Conservation (phyloP, 2,888 invertebrate genomes). For the Dynastes hyllus region DNA sequence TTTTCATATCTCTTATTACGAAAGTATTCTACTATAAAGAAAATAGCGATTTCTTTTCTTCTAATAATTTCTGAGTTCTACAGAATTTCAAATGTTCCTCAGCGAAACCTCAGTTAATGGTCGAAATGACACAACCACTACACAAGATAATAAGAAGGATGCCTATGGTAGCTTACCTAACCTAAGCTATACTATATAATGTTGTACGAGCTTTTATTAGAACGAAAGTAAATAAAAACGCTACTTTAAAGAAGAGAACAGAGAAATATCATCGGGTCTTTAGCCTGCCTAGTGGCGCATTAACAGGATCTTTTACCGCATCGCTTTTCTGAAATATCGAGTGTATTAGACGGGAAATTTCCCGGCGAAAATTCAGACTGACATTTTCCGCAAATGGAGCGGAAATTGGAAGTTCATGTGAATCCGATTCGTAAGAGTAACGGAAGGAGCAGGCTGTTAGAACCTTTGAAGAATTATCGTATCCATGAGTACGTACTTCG, state of each 20-base stretch:
- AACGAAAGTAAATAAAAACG: background rate
- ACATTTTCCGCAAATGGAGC: constrained; percentile 1
- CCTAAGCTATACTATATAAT: background rate
- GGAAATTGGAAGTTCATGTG: constrained; percentile 8
- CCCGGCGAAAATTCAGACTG: background rate
- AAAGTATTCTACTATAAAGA: too few relatives aligned
- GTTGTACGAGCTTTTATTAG: background rate
- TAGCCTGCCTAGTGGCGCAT: background rate
- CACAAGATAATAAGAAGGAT: too few relatives aligned
- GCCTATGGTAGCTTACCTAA: too few relatives aligned
- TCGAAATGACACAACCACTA: too few relatives aligned
- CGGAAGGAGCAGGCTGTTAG: background rate
- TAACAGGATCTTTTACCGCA: constrained; percentile 10
- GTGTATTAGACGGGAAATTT: background rate
- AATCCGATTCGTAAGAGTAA: background rate
- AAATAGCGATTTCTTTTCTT: too few relatives aligned
- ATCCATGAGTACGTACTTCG: background rate
- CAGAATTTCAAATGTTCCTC: too few relatives aligned
- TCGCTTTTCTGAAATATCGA: constrained; percentile 13
- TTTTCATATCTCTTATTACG: too few relatives aligned
- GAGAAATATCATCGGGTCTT: background rate
- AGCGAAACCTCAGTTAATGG: too few relatives aligned
- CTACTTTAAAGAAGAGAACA: background rate
- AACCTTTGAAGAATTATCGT: background rate
- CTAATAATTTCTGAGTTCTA: too few relatives aligned